These are phyloP conservation scores for Pygoscelis adeliae DNA, from an alignment of 2,113 vertebrate genomes.

Conservation along the genomic window DNA sequence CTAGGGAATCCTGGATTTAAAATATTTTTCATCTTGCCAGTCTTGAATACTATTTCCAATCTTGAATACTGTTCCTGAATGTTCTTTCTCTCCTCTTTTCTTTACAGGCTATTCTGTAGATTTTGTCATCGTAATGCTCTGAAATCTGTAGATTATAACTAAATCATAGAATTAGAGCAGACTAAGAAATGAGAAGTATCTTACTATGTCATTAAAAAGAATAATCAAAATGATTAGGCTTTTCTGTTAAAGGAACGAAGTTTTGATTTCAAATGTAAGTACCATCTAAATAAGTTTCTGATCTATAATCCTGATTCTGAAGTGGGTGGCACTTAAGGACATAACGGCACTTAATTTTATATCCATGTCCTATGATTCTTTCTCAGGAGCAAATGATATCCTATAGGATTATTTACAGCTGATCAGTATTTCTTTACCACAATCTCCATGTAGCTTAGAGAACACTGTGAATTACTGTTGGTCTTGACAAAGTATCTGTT, in stretches of 20 bases:
- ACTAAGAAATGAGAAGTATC: not conserved
- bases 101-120: not conserved
- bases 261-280: not conserved
- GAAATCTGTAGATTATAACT: not conserved
- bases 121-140: not conserved
- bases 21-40: not conserved
- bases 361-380: not conserved
- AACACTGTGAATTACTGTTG: not conserved
- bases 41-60: not conserved
- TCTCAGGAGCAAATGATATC: not conserved
- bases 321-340: not conserved
- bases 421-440: not conserved
- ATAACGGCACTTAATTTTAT: not conserved
- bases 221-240: not conserved
- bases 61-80: not conserved
- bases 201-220: not conserved
- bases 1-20: not conserved
- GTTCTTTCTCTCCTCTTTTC: not conserved
- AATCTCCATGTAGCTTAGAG: not conserved
- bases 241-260: not conserved
- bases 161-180: not conserved
- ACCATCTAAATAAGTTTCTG: not conserved
- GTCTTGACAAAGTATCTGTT: not conserved
- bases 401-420: not conserved
- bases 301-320: not conserved